Conservation (phyloP, 2,888 invertebrate genomes). For the Nomada fucata region DNA sequence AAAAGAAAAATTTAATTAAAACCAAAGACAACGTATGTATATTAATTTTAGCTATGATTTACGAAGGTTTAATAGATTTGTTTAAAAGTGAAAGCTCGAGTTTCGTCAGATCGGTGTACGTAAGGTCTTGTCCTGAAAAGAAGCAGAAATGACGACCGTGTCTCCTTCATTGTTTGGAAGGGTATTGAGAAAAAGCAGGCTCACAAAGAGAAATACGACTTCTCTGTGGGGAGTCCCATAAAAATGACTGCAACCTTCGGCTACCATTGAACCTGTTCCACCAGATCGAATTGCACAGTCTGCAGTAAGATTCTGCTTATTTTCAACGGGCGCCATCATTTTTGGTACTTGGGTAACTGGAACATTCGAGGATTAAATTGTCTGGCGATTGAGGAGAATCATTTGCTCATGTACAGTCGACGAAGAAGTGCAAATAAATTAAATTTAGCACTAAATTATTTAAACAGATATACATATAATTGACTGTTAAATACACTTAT, state of each 20-base stretch:
- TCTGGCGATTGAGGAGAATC: neutral
- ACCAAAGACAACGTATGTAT: no score
- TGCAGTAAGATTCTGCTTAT: constrained; percentile 30
- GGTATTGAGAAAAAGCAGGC: constrained; percentile 36
- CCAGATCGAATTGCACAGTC: constrained; percentile 55
- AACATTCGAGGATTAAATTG: neutral
- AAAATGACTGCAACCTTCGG: constrained; percentile 58
- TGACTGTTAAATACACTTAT: no score
- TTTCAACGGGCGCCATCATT: constrained; percentile 26
- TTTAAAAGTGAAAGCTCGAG: constrained; percentile 21
- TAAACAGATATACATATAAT: no score
- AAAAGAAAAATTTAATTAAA: no score
- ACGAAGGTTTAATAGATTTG: neutral
- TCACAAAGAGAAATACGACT: constrained; percentile 33
- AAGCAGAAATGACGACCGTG: constrained; percentile 7
- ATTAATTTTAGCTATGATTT: no score
- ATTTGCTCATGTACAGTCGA: neutral
- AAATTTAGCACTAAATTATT: neutral
- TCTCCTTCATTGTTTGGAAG: constrained; percentile 35
- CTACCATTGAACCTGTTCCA: constrained; percentile 62
- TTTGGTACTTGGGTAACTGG: constrained; percentile 2
- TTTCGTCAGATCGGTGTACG: neutral
- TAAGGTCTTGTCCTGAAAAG: constrained; percentile 17
- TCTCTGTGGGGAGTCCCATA: constrained; percentile 48
- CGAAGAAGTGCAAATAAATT: neutral